phyloP scores from a whole-genome alignment of 23 tunicate genomes.

The Halocynthia aurantium region DNA sequence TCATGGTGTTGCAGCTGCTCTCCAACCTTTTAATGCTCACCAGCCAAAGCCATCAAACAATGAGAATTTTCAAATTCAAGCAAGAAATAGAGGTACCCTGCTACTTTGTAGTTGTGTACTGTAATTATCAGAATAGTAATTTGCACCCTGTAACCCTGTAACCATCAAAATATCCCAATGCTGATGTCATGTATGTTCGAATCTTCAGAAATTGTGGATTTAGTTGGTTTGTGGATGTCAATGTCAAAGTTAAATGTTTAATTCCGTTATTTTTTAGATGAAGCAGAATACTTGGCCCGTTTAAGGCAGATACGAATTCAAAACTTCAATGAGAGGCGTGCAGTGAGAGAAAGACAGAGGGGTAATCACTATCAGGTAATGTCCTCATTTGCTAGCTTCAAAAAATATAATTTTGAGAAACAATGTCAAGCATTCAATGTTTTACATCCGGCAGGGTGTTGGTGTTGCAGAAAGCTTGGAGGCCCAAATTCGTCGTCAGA shows the following conservation, averaged over 20 bases:
- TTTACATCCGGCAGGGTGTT: not conserved
- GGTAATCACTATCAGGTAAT: conserved; percentile 43
- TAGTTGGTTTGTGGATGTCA: no score
- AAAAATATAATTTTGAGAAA: not conserved
- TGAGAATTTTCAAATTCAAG: not conserved
- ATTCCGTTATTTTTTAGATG: conserved; percentile 6
- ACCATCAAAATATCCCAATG: no score
- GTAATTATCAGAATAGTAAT: not conserved
- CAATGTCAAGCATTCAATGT: not conserved
- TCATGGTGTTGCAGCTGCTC: conserved; percentile 75
- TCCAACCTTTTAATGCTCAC: conserved; percentile 51
- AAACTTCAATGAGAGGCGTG: conserved; percentile 73
- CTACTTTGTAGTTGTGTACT: no score
- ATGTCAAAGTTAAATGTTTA: no score
- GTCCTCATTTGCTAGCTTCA: not conserved
- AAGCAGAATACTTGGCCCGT: conserved; percentile 40
- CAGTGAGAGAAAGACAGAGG: conserved; percentile 28
- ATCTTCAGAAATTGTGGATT: no score
- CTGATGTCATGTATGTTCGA: no score
- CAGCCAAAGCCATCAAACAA: conserved; percentile 4
- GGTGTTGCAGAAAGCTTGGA: not conserved
- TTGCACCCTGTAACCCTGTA: no score
- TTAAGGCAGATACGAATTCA: conserved; percentile 67
- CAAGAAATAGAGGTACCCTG: no score
- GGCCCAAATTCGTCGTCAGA: conserved; percentile 29